Conservation (phyloP, 2,888 invertebrate genomes). For the Blera fallax region DNA sequence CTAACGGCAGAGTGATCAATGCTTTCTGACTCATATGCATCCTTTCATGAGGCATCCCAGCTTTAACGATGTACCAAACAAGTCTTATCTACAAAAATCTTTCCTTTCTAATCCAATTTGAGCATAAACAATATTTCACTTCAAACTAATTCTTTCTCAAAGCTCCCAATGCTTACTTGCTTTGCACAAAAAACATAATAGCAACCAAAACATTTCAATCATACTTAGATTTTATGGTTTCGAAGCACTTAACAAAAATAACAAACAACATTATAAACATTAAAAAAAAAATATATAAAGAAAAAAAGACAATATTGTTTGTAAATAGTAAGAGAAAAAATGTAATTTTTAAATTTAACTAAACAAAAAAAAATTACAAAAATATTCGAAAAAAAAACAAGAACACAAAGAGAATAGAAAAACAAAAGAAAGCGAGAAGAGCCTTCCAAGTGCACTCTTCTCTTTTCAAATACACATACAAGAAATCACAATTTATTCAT, state of each 20-base stretch:
- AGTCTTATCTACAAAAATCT: too few relatives aligned
- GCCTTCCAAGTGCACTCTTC: slow-evolving; percentile 58
- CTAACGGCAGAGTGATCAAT: too few relatives aligned
- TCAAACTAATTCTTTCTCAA: background rate
- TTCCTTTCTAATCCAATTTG: background rate
- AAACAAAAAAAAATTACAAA: slow-evolving; percentile 62
- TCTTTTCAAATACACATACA: slow-evolving; percentile 19
- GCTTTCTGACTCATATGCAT: too few relatives aligned
- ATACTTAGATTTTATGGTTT: slow-evolving; percentile 71
- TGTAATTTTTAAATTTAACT: slow-evolving; percentile 81
- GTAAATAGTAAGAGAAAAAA: slow-evolving; percentile 73
- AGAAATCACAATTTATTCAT: slow-evolving; percentile 61
- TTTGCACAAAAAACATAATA: slow-evolving; percentile 25
- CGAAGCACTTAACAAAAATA: slow-evolving; percentile 62
- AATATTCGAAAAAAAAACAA: slow-evolving; percentile 52
- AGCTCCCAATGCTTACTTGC: background rate
- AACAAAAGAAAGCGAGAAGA: slow-evolving; percentile 36
- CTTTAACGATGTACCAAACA: too few relatives aligned
- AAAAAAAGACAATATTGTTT: slow-evolving; percentile 74
- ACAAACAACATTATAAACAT: slow-evolving; percentile 47
- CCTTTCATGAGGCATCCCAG: too few relatives aligned
- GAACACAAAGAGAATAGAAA: slow-evolving; percentile 40
- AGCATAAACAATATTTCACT: too few relatives aligned
- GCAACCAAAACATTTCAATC: slow-evolving; percentile 57
- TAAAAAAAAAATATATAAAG: slow-evolving; percentile 40